Percentiles rank a stretch among this genome's conserved stretches.
Conservation (phyloP, 2,113 vertebrate genomes). For the Odontophorus gujanensis region DNA sequence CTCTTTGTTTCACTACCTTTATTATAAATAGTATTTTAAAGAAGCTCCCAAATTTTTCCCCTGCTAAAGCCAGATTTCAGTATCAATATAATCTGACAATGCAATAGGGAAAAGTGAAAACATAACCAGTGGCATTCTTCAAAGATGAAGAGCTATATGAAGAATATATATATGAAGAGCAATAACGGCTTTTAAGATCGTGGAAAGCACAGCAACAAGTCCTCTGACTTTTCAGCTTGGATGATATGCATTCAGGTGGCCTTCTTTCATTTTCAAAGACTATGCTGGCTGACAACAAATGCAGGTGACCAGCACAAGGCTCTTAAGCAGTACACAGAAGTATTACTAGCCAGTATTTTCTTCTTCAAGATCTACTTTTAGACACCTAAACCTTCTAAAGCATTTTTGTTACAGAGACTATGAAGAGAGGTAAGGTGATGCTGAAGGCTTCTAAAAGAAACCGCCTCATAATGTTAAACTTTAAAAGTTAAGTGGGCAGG, state of each 20-base stretch:
- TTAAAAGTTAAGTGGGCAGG: neutral
- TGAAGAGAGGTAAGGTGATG: neutral
- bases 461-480: neutral
- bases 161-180: neutral
- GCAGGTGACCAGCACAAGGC: fast-evolving
- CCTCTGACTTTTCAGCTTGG: neutral
- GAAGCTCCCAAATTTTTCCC: neutral
- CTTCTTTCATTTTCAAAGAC: neutral
- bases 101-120: neutral
- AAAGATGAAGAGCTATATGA: neutral
- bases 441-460: neutral
- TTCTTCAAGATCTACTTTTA: neutral
- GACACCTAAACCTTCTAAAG: neutral
- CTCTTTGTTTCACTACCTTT: conserved; percentile 23
- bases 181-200: neutral
- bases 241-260: neutral
- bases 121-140: neutral
- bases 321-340: neutral
- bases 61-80: neutral
- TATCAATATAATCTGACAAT: neutral
- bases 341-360: neutral
- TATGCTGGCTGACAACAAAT: neutral
- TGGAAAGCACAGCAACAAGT: neutral
- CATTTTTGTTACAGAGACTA: neutral
- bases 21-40: neutral